These are phyloP conservation scores for Pseudonaja textilis DNA, from an alignment of 2,113 vertebrate species.

Conservation along the genomic window DNA sequence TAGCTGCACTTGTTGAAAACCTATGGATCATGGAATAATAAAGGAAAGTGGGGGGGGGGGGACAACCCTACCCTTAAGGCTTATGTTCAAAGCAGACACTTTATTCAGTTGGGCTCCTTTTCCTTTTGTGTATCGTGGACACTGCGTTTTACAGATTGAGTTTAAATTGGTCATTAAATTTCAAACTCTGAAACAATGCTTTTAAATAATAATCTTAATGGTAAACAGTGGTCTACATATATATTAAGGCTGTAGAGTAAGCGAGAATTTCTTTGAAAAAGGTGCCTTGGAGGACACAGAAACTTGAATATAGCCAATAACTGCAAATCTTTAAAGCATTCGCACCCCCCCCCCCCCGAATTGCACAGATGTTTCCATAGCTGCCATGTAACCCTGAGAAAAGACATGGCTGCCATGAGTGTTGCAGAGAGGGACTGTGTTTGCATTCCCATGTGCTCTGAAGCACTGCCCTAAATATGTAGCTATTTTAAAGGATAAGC, in stretches of 20 bases:
- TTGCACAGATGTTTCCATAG: background rate
- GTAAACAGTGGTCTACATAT: conserved; percentile 1
- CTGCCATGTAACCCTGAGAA: background rate
- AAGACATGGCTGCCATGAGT: background rate
- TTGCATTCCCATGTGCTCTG: background rate
- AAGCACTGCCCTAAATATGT: rapidly evolving
- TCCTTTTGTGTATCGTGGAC: background rate
- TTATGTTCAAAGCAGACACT: background rate
- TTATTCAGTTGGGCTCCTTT: background rate
- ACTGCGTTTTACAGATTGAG: background rate
- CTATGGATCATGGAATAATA: background rate
- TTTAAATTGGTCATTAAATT: background rate
- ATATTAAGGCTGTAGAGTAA: background rate
- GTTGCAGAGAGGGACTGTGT: background rate
- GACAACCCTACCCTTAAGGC: background rate
- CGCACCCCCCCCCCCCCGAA: background rate
- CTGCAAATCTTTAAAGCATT: background rate
- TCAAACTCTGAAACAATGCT: background rate
- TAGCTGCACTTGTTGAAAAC: background rate
- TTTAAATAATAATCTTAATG: background rate
- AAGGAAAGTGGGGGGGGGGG: background rate
- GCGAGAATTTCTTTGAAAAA: background rate
- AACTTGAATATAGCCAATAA: background rate
- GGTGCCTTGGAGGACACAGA: background rate
- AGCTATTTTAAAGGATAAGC: conserved; percentile 11